phyloP scores from a whole-genome alignment of 2,888 invertebrate genomes.

The Lasius fuliginosus region DNA sequence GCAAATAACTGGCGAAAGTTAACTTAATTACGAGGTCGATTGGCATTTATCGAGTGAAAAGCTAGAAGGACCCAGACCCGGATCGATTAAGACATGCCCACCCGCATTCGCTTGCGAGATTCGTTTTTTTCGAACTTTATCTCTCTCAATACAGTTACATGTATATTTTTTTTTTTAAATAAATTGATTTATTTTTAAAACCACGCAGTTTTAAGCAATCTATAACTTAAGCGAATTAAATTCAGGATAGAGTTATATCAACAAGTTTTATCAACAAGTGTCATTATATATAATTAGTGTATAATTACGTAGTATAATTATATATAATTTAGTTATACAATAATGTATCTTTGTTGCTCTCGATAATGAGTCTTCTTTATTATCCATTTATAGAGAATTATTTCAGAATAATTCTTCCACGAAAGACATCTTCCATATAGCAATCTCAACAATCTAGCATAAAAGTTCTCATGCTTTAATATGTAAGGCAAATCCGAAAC shows the following conservation, averaged over 20 bases:
- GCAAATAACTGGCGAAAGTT: conserved; percentile 55
- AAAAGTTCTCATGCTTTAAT: neutral
- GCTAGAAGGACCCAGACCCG: conserved; percentile 6
- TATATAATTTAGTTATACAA: too few relatives aligned
- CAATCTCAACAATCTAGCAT: neutral
- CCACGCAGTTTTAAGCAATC: neutral
- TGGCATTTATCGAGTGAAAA: conserved; percentile 49
- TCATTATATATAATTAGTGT: too few relatives aligned
- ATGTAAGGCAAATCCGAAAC: neutral
- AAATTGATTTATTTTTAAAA: neutral
- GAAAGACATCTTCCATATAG: neutral
- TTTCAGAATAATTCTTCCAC: neutral
- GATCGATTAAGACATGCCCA: neutral
- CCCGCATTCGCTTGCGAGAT: neutral
- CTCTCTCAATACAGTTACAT: too few relatives aligned
- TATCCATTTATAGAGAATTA: neutral
- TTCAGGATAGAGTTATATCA: neutral
- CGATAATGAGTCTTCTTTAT: neutral
- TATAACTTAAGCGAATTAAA: neutral
- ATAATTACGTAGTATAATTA: too few relatives aligned
- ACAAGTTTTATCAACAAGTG: neutral
- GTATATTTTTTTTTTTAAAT: neutral
- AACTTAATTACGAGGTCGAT: conserved; percentile 51
- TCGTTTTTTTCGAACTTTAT: neutral
- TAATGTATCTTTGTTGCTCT: neutral